Evolutionary conservation across 1,140 invertebrate genomes (phyloP).

Genomic region (Zaprionus inermis): DNA sequence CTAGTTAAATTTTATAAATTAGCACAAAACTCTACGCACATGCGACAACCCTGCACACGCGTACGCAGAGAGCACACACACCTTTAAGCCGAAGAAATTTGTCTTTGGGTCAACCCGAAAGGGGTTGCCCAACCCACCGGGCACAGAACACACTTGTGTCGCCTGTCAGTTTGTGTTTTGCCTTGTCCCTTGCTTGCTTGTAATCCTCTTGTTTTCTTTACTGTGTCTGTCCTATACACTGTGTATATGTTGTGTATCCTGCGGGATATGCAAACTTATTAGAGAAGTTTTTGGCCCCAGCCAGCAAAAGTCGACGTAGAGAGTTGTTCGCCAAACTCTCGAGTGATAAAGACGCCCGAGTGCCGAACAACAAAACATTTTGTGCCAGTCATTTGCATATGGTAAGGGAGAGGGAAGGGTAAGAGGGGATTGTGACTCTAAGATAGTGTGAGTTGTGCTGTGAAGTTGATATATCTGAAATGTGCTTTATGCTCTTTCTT

Average conservation of each 20-base stretch:
- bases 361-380: constrained; percentile 55
- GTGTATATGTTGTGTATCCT: constrained; percentile 63
- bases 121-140: neutral
- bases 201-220: constrained; percentile 69
- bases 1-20: constrained; percentile 76
- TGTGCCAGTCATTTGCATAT: constrained; percentile 67
- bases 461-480: constrained; percentile 13
- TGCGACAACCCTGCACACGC: constrained; percentile 5
- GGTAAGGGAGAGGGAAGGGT: neutral
- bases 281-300: constrained; percentile 57
- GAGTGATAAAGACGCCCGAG: constrained; percentile 63
- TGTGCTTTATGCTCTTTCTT: neutral
- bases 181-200: constrained; percentile 42
- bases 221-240: constrained; percentile 47
- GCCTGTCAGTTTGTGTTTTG: constrained; percentile 53
- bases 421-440: neutral
- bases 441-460: constrained; percentile 11
- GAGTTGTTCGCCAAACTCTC: constrained; percentile 44
- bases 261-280: constrained; percentile 79
- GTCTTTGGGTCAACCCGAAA: constrained; percentile 49
- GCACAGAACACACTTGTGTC: constrained; percentile 59
- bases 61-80: constrained; percentile 21
- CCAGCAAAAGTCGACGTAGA: constrained; percentile 4
- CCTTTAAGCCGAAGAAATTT: constrained; percentile 73
- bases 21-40: constrained; percentile 21